These are phyloP conservation scores for Caenorhabditis sp. DNA, from an alignment of 2,888 invertebrate species.

Conservation along the genomic window DNA sequence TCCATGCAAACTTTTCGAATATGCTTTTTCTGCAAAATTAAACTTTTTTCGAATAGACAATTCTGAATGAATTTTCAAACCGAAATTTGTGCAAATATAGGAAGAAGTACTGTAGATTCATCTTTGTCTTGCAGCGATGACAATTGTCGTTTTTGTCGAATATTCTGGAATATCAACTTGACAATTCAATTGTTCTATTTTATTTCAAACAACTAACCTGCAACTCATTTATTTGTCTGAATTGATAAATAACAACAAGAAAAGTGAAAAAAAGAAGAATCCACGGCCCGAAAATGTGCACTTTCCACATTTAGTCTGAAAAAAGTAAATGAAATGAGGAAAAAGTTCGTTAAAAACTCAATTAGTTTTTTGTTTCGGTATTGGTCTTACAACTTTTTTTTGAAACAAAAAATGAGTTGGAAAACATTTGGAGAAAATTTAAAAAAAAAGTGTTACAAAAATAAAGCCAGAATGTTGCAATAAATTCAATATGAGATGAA, in stretches of 20 bases:
- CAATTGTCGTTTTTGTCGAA: constrained; percentile 18
- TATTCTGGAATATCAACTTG: constrained; percentile 11
- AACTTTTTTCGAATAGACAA: background rate
- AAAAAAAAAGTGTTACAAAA: background rate
- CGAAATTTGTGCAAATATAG: constrained; percentile 36
- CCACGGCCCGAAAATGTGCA: background rate
- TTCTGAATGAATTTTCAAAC: constrained; percentile 2
- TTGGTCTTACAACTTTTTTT: constrained; percentile 3
- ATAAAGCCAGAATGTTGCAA: no score
- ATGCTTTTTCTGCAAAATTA: constrained; percentile 28
- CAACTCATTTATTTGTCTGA: constrained; percentile 15
- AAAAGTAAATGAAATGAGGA: background rate
- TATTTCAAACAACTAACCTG: constrained; percentile 10
- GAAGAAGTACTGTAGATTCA: constrained; percentile 24
- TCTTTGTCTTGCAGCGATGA: constrained; percentile 14
- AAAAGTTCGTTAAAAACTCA: constrained; percentile 1
- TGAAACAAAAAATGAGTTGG: background rate
- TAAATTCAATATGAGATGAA: no score
- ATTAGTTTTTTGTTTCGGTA: constrained; percentile 35
- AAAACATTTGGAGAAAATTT: background rate
- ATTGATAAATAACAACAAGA: constrained; percentile 19
- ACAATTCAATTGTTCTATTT: background rate
- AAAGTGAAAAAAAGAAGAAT: constrained; percentile 11
- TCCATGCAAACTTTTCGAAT: constrained; percentile 40
- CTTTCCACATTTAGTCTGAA: background rate